Conservation (phyloP, 1,140 invertebrate species). For the Schlechtendalia chinensis region DNA sequence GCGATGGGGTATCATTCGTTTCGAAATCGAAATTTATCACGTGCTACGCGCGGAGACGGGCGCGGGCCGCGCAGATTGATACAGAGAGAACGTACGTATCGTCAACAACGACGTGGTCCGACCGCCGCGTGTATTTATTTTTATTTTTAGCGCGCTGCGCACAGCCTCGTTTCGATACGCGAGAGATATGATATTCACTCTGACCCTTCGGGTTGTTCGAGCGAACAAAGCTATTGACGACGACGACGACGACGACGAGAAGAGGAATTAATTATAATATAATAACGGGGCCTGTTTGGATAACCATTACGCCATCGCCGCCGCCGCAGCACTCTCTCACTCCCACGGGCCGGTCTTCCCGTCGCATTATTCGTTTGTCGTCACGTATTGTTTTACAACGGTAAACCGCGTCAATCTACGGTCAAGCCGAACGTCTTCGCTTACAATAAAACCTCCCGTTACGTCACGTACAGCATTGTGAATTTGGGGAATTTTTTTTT, state of each 20-base stretch:
- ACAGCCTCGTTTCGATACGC: constrained; percentile 26
- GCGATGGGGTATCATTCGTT: constrained; percentile 4
- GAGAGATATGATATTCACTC: constrained; percentile 16
- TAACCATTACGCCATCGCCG: constrained; percentile 1
- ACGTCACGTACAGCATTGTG: no score
- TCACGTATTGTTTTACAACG: no score
- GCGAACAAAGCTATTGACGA: constrained; percentile 31
- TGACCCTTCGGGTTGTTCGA: neutral
- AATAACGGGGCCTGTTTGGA: neutral
- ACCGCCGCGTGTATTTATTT: constrained; percentile 8
- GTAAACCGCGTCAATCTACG: no score
- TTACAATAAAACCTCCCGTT: no score
- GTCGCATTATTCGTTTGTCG: neutral
- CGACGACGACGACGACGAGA: neutral
- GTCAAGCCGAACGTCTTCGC: no score
- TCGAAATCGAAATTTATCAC: constrained; percentile 37
- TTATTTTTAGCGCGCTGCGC: constrained; percentile 21
- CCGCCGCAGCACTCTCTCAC: neutral
- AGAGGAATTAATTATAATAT: constrained; percentile 20
- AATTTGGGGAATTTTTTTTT: no score
- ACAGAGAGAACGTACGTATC: constrained; percentile 11
- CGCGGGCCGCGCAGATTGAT: neutral
- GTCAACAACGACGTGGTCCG: constrained; percentile 1
- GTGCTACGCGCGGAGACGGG: neutral
- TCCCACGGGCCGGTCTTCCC: neutral